Evolutionary conservation across 1,140 invertebrate species (phyloP).

Genomic region (Cyphomyrmex costatus): DNA sequence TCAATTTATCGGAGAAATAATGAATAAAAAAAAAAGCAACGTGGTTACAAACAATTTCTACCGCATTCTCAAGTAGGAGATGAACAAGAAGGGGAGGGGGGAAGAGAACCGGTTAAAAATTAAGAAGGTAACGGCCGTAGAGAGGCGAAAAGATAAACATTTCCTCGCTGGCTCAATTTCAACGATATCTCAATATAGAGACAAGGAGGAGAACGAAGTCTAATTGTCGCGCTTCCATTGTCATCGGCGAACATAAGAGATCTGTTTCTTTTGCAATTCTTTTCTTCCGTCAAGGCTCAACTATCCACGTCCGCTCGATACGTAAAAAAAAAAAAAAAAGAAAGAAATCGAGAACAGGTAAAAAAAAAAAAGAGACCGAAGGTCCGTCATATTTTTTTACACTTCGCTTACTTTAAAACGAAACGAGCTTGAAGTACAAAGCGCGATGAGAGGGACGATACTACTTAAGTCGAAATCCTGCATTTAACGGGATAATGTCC

Average conservation of each 20-base stretch:
- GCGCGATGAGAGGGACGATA: neutral
- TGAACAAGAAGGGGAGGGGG: neutral
- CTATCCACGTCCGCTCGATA: neutral
- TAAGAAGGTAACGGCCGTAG: neutral
- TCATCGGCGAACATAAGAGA: slow-evolving; percentile 20
- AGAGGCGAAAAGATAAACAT: neutral
- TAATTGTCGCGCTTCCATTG: slow-evolving; percentile 22
- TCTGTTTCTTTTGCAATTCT: neutral
- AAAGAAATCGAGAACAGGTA: neutral
- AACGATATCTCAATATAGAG: neutral
- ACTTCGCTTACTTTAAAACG: neutral
- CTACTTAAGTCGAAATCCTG: neutral
- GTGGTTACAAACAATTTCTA: neutral
- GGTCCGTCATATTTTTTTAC: neutral
- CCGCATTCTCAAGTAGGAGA: neutral
- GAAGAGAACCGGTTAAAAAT: slow-evolving; percentile 35
- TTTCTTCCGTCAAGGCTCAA: neutral
- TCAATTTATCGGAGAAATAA: neutral
- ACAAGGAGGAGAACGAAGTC: neutral
- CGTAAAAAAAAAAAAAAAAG: neutral
- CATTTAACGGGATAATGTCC: slow-evolving; percentile 15
- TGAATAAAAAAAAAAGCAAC: slow-evolving; percentile 1
- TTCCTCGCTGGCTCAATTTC: slow-evolving; percentile 18
- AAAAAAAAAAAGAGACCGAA: neutral
- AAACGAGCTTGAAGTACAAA: neutral